These are phyloP conservation scores for Natator depressus DNA, from an alignment of 2,113 vertebrate genomes.

Conservation along the genomic window DNA sequence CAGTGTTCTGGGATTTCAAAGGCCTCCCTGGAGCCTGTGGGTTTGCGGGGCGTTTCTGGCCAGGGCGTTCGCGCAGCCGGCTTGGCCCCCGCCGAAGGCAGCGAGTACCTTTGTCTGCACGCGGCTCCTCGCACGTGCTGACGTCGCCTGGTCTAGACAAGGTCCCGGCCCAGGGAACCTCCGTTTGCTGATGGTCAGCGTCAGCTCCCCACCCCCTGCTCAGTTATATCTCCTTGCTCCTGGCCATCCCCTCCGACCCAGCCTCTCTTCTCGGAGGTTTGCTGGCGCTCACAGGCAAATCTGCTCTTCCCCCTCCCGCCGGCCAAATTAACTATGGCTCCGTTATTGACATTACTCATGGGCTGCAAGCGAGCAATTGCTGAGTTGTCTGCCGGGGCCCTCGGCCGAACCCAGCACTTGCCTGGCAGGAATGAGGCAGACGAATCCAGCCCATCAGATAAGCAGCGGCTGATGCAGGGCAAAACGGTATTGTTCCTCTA, in stretches of 20 bases:
- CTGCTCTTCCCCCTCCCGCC: accelerated
- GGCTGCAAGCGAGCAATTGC: neutral
- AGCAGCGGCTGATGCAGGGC: neutral
- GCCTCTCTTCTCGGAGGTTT: no score
- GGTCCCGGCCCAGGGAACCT: no score
- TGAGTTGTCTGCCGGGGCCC: neutral
- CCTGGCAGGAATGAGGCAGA: neutral
- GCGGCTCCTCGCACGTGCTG: neutral
- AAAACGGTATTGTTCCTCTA: neutral
- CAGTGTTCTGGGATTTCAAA: neutral
- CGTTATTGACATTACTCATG: neutral
- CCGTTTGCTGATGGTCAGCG: neutral
- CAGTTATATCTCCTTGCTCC: neutral
- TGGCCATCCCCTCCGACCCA: neutral
- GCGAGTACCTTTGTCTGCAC: neutral
- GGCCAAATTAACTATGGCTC: neutral
- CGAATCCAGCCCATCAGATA: neutral
- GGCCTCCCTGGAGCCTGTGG: neutral
- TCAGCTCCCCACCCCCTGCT: neutral
- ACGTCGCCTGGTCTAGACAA: no score
- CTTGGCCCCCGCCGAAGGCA: neutral
- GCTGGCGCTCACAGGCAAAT: neutral
- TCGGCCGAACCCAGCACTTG: neutral
- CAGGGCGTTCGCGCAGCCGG: accelerated
- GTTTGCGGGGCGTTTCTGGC: neutral